phyloP scores from a whole-genome alignment of 2,113 vertebrate genomes.

The western clawed frog (Xenopus tropicalis) region DNA sequence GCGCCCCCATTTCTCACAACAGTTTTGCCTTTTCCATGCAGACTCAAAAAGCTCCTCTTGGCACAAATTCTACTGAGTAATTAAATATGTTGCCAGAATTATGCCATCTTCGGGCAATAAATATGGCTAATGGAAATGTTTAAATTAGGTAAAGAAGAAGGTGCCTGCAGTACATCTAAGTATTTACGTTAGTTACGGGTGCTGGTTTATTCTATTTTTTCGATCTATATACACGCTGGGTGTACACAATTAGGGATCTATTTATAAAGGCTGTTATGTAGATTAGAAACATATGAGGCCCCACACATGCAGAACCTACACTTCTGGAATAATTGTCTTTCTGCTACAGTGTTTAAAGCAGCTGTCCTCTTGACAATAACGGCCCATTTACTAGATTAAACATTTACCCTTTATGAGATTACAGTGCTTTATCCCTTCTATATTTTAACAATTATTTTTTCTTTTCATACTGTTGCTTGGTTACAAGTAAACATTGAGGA shows the following conservation, averaged over 20 bases:
- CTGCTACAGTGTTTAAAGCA: not conserved
- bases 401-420: constrained; percentile 8
- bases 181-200: not conserved
- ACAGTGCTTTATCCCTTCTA: not conserved
- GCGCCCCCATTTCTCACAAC: no score
- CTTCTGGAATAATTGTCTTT: not conserved
- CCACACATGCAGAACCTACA: not conserved
- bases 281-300: not conserved
- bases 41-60: no score
- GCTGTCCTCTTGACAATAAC: not conserved
- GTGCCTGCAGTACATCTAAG: not conserved
- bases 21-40: no score
- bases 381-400: not conserved
- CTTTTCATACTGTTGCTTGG: not conserved
- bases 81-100: no score
- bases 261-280: not conserved
- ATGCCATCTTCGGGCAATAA: not conserved
- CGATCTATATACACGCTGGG: no score
- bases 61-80: no score
- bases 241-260: not conserved
- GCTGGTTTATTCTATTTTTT: not conserved
- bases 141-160: not conserved
- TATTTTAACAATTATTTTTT: not conserved
- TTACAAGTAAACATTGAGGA: not conserved
- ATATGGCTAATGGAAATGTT: not conserved